Conservation (phyloP, 2,797 vertebrate genomes). For the Novumbra hubbsi region DNA sequence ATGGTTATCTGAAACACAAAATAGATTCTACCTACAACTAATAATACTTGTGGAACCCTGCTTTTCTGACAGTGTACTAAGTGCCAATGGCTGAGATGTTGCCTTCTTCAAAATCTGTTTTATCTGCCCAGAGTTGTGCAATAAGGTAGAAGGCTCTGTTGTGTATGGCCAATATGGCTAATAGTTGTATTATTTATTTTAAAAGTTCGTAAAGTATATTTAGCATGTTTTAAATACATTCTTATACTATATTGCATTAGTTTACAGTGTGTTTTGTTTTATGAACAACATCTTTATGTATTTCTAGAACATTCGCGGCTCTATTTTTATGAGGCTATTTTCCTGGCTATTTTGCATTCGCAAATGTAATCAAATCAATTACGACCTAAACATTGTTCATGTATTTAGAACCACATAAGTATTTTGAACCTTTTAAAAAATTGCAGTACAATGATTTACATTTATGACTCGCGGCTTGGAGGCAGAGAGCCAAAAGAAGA, state of each 20-base stretch:
- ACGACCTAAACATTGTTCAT: not conserved
- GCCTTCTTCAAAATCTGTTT: not conserved
- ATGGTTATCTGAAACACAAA: not conserved
- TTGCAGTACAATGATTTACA: conserved; percentile 26
- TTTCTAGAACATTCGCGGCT: not conserved
- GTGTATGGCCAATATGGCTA: not conserved
- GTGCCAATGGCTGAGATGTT: not conserved
- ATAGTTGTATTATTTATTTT: too few species aligned
- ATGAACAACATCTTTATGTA: not conserved
- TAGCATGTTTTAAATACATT: not conserved
- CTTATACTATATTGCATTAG: not conserved
- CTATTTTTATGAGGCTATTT: not conserved
- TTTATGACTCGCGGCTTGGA: conserved; percentile 20
- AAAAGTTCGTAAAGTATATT: not conserved
- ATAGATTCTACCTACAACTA: not conserved
- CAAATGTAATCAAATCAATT: not conserved
- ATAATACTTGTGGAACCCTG: too few species aligned
- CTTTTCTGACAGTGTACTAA: not conserved
- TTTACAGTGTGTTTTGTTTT: not conserved
- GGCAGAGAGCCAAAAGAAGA: conserved; percentile 29
- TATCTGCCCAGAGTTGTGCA: too few species aligned
- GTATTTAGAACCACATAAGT: not conserved
- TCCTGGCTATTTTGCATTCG: not conserved
- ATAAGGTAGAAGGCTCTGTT: too few species aligned
- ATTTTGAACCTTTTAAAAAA: conserved; percentile 44